Conservation (phyloP, 2,888 invertebrate genomes). For the Eupithecia centaureata region DNA sequence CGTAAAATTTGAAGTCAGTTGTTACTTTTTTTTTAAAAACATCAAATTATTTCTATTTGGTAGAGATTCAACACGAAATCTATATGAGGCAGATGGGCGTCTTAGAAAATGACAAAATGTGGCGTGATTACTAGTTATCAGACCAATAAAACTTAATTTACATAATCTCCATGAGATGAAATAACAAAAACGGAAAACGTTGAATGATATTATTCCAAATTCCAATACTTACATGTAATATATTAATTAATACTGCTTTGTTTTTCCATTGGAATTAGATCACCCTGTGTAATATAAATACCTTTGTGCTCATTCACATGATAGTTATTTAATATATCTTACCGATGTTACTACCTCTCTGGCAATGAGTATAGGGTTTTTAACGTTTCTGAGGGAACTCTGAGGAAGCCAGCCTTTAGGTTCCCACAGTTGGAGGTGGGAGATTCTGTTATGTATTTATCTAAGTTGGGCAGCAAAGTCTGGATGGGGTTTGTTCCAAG, state of each 20-base stretch:
- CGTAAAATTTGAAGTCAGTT: too few relatives aligned
- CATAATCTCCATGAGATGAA: too few relatives aligned
- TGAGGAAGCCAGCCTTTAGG: constrained; percentile 67
- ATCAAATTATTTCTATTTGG: too few relatives aligned
- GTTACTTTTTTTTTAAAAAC: too few relatives aligned
- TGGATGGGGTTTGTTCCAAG: constrained; percentile 86
- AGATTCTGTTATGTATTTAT: constrained; percentile 62
- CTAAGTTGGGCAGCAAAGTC: constrained; percentile 83
- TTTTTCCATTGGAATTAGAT: background rate
- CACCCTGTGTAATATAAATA: background rate
- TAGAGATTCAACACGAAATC: constrained; percentile 4
- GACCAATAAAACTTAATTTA: background rate
- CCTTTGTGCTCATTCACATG: background rate
- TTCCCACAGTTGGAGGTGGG: constrained; percentile 70
- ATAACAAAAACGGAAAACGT: background rate
- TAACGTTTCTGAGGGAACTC: constrained; percentile 61
- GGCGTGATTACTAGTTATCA: background rate
- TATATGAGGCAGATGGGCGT: background rate
- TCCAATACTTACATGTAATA: background rate
- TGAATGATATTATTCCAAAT: background rate
- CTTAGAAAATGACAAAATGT: background rate
- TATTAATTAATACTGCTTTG: constrained; percentile 1
- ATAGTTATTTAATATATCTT: background rate
- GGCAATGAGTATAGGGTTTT: constrained; percentile 46
- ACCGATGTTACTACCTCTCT: constrained; percentile 23